phyloP scores from a whole-genome alignment of 1,140 invertebrate genomes.

The Amyelois transitella region DNA sequence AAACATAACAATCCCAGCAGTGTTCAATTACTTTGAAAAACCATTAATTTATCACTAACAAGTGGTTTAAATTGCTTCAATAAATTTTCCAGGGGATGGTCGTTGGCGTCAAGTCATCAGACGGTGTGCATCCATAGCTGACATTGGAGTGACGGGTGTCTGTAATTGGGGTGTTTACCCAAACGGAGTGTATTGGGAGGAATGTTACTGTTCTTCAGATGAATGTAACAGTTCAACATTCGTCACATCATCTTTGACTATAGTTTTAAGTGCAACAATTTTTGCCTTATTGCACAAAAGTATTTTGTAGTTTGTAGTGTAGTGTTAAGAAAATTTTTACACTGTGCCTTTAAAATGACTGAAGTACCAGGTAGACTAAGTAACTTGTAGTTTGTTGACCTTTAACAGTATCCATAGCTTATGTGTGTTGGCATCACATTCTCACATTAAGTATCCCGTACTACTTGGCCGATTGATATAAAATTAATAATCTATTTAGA shows the following conservation, averaged over 20 bases:
- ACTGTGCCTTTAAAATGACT: background rate
- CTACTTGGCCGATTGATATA: too few relatives aligned
- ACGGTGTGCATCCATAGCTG: constrained; percentile 91
- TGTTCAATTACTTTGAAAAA: too few relatives aligned
- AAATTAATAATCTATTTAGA: too few relatives aligned
- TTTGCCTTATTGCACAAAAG: background rate
- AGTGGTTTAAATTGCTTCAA: background rate
- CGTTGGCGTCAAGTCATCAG: constrained; percentile 94
- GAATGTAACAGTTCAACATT: constrained; percentile 80
- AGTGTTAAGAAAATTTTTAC: background rate
- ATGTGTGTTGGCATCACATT: too few relatives aligned
- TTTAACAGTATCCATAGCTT: too few relatives aligned
- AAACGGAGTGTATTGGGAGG: constrained; percentile 96
- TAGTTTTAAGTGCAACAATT: background rate
- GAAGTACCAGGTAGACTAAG: background rate
- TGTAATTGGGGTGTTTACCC: constrained; percentile 96
- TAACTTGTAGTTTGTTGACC: background rate
- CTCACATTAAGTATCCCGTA: too few relatives aligned
- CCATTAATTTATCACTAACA: too few relatives aligned
- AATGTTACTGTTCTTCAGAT: constrained; percentile 93
- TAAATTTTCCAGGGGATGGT: constrained; percentile 85
- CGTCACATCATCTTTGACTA: constrained; percentile 19
- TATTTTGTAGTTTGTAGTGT: background rate
- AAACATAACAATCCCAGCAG: too few relatives aligned
- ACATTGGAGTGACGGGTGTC: constrained; percentile 91